Base-by-base conservation (phyloP, 2,888 invertebrate species). In the Epicampocera succincta region DNA sequence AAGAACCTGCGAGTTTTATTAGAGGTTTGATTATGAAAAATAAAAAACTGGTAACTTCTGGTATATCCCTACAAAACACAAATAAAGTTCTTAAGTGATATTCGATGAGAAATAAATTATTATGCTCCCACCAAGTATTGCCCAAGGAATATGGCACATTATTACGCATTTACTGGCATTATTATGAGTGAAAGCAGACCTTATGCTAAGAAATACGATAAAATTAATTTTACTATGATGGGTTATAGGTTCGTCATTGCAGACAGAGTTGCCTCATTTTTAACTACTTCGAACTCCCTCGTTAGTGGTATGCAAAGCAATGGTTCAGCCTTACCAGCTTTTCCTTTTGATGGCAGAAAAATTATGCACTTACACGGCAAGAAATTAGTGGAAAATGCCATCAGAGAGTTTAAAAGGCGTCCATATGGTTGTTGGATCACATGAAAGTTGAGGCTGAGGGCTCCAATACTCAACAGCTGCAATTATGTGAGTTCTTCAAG, bases 331-430 rank as follows among this genome's bases (percentile, higher is more conserved):
- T 56, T 46, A 21, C n/a, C 21, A 38, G 56, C 54, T 13, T 74
- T 65, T 65, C 65, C 65, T 65, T 73, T 61, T 52, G 72, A 61
- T 40, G 61, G 61, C 12, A 60, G 72, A 63, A 74, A 73, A 38
- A 74, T 48, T 6, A 65, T 17, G 19, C 65, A 46, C 25, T 74
- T 44, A 65, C 44, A 56, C 33, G 15, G 44, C 66, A 75, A 54
- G 38, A 40, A 58, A 50, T 48, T 44, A 58, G 40, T 58, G 50
- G 13, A 21, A 66, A 42, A 65, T 48, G 19, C 40, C 15, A 58
- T 66, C 66, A 56, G 46, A 66, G 58, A 40, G 38, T 65, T 38
- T 17, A 58, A 40, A 63, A 66, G 48, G 68, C 68, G n/a, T 25
- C 68, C 61, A 60, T 52, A 68, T 68, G 60, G 76, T 75, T 58